Base-by-base conservation (phyloP, 1,140 invertebrate species). In the Eumeta japonica region DNA sequence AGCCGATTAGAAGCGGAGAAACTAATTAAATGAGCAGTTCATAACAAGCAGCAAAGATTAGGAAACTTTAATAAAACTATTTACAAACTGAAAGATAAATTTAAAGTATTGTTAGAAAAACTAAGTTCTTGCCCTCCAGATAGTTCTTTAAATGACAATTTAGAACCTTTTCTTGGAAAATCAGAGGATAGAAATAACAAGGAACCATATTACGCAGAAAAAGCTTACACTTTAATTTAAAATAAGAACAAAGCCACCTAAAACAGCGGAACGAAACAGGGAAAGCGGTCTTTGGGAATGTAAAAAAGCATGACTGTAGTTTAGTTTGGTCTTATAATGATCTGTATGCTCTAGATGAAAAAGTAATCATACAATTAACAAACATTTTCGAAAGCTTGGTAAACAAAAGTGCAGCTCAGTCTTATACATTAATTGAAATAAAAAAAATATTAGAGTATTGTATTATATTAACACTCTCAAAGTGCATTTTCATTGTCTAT, bases 11-110 rank as follows among this genome's bases (percentile, higher is more conserved):
- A 43, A 37, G 16, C 45, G 15, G 45, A 47, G 16, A 47, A 39
- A 40, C 7, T 47, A 13, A 15, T 39, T 19, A 42, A 42, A 28
- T 46, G 39, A 40, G 3, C 34, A 11, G 1, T 46, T 16, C 35
- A 47, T 37, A 47, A 40, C 24, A 47, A 38, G 18, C 37, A 47
- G 18, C 19, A 31, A 47, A 40, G 40, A 14, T 47, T 43, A 41
- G 45, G 11, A 14, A 14, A 20, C 15, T 37, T 45, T 11, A 37
- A 13, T 14, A 45, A 40, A 30, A 41, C 34, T 34, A 14, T 17
- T 17, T n/a, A 45, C 20, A 35, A 33, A 30, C 19, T 45, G 15
- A 41, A 41, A 38, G 16, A 45, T 27, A 38, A 29, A 17, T 18
- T 32, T 29, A 34, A 13, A 27, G 14, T 5, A 20, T 10, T 35